Evolutionary conservation across 2,797 vertebrate species (phyloP).

Genomic region (Hypotaenidia okinawae): DNA sequence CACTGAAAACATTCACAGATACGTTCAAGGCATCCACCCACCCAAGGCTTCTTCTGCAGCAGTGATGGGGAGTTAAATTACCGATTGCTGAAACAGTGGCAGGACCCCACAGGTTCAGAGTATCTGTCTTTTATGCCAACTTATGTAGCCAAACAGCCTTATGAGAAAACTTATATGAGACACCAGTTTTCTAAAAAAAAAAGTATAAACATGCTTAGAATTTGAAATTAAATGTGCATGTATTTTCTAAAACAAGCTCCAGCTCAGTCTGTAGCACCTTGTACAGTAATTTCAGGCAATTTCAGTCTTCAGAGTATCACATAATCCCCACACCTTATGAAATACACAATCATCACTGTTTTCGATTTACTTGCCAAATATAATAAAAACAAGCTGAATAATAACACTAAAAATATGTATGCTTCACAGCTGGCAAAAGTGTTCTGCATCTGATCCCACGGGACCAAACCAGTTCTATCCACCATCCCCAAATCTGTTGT

Average conservation of each 20-base stretch:
- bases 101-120: background rate
- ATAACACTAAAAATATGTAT: background rate
- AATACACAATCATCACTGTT: background rate
- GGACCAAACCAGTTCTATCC: background rate
- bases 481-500: background rate
- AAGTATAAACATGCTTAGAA: background rate
- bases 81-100: background rate
- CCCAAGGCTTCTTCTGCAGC: background rate
- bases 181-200: background rate
- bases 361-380: background rate
- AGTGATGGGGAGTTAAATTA: background rate
- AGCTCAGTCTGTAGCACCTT: background rate
- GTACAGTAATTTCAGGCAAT: background rate
- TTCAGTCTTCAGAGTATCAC: background rate
- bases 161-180: background rate
- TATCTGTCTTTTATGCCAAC: background rate
- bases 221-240: background rate
- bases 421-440: background rate
- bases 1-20: background rate
- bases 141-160: background rate
- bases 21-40: background rate
- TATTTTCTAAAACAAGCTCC: background rate
- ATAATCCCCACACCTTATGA: accelerated
- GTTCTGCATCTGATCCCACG: background rate
- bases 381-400: background rate